Conservation (phyloP, 2,888 invertebrate species). For the Bursaphelenchus okinawaensis region DNA sequence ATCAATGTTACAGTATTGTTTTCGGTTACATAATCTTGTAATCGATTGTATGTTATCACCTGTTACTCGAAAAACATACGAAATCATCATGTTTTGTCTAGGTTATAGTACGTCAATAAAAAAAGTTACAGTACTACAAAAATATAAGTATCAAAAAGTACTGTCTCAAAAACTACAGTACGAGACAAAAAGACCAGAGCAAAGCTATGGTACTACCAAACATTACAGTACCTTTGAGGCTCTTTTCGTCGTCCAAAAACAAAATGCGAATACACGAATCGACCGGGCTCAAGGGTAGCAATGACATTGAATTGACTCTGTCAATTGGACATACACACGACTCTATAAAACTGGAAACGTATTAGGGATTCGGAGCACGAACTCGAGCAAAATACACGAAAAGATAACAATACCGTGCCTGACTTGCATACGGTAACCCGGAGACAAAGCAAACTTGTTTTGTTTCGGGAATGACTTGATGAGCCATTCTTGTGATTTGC, state of each 20-base stretch:
- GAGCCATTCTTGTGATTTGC: not conserved
- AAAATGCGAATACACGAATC: not conserved
- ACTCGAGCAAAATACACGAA: not conserved
- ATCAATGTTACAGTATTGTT: no score
- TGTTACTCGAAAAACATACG: no score
- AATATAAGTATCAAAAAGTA: no score
- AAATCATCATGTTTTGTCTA: no score
- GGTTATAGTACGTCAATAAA: no score
- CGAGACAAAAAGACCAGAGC: no score
- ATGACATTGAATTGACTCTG: not conserved
- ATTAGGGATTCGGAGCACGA: not conserved
- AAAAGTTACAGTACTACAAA: no score
- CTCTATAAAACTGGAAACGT: not conserved
- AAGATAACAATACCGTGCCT: not conserved
- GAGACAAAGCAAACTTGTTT: not conserved
- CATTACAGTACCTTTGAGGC: not conserved
- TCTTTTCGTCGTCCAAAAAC: not conserved
- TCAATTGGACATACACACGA: not conserved
- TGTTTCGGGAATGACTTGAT: not conserved
- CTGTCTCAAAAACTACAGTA: no score
- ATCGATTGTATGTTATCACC: no score
- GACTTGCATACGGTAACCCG: not conserved
- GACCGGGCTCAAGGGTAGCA: not conserved
- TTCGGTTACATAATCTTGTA: no score
- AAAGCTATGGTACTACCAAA: no score